These are phyloP conservation scores for Lasaia peninsularis DNA, from an alignment of 1,140 invertebrate species.

Conservation along the genomic window DNA sequence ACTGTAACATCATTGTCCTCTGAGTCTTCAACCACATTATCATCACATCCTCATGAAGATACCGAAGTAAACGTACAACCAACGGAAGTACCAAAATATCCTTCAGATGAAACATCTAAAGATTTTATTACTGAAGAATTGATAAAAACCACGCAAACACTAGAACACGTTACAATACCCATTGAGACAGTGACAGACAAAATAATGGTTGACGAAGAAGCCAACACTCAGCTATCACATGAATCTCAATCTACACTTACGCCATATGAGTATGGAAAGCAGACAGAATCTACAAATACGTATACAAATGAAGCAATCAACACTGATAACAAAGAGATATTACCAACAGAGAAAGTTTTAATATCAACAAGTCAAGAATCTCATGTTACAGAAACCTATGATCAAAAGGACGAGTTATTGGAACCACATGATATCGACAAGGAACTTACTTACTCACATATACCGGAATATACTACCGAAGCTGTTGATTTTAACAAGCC, in stretches of 20 bases:
- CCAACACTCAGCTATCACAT: neutral
- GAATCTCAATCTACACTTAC: neutral
- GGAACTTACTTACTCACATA: neutral
- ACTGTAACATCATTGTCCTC: neutral
- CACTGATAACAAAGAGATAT: neutral
- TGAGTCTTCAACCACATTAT: neutral
- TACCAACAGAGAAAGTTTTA: neutral
- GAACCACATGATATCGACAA: neutral
- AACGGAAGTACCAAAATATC: neutral
- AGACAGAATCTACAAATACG: neutral
- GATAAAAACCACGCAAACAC: neutral
- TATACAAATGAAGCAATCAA: neutral
- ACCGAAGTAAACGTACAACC: neutral
- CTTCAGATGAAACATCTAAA: neutral
- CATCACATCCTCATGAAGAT: neutral
- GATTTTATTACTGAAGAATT: neutral
- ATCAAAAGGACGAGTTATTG: neutral
- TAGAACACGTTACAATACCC: neutral
- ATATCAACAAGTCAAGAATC: neutral
- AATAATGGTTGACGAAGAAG: neutral
- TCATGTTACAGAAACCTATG: neutral
- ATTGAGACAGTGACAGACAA: neutral
- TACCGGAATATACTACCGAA: neutral
- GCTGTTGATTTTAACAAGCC: neutral
- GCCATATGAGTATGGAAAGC: neutral